Evolutionary conservation across 2,888 invertebrate genomes (phyloP).

Genomic region (Cerastis leucographa): DNA sequence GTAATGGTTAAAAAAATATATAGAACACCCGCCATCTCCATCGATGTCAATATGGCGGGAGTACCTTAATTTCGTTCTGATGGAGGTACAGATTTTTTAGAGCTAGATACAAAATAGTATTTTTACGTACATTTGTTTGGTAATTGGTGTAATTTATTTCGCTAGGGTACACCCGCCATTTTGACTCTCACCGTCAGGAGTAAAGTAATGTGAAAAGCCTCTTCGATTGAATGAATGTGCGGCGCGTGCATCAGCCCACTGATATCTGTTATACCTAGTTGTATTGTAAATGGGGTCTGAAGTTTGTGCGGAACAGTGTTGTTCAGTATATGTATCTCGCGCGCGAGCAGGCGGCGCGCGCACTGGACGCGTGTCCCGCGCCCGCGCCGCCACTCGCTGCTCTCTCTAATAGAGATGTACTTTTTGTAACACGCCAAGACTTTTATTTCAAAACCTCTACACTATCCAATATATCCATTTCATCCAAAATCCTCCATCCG

Average conservation of each 20-base stretch:
- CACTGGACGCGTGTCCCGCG: slow-evolving; percentile 17
- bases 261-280: slow-evolving; percentile 4
- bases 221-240: slow-evolving; percentile 1
- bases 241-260: slow-evolving; percentile 6
- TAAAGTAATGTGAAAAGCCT: not conserved
- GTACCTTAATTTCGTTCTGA: too few relatives aligned
- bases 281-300: slow-evolving; percentile 63
- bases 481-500: not conserved
- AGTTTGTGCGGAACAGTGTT: slow-evolving; percentile 68
- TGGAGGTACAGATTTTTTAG: too few relatives aligned
- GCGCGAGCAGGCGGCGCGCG: slow-evolving; percentile 42
- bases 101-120: too few relatives aligned
- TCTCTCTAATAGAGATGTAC: slow-evolving; percentile 84
- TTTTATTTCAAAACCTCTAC: slow-evolving; percentile 69
- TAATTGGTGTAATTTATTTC: too few relatives aligned
- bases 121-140: too few relatives aligned
- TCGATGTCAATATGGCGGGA: too few relatives aligned
- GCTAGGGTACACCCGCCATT: too few relatives aligned
- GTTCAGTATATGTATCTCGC: slow-evolving; percentile 58
- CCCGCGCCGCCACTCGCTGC: slow-evolving; percentile 57
- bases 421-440: slow-evolving; percentile 80
- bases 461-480: not conserved
- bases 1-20: too few relatives aligned
- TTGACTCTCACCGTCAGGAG: too few relatives aligned
- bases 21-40: too few relatives aligned